Conservation (phyloP, 1,140 invertebrate genomes). For the Drosophila mojavensis region DNA sequence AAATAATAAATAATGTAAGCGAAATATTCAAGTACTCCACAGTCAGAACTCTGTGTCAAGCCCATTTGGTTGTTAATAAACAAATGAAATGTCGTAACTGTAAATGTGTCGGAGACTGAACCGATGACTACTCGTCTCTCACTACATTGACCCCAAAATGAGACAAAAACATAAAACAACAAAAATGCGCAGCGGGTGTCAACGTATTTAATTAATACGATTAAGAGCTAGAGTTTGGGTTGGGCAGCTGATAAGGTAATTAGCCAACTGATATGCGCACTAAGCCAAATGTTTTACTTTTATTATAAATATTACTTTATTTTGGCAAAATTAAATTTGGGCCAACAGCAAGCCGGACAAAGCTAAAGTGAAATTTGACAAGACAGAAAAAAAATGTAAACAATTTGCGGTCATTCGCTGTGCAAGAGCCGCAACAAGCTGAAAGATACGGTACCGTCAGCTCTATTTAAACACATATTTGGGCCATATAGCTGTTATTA, state of each 20-base stretch:
- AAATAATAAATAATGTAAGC: constrained; percentile 31
- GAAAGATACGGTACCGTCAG: constrained; percentile 9
- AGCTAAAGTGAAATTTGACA: constrained; percentile 23
- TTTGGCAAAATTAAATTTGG: constrained; percentile 11
- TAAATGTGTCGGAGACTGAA: constrained; percentile 11
- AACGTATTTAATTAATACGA: constrained; percentile 46
- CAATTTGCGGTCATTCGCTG: constrained; percentile 8
- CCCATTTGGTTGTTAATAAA: constrained; percentile 20
- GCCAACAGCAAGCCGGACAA: neutral
- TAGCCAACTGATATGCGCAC: neutral
- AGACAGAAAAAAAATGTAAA: constrained; percentile 8
- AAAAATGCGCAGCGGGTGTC: constrained; percentile 26
- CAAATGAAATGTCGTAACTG: constrained; percentile 10
- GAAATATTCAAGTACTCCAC: constrained; percentile 17
- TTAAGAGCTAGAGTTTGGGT: neutral
- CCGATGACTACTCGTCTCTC: constrained; percentile 25
- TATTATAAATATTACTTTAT: neutral
- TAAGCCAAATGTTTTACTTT: neutral
- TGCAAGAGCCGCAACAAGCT: constrained; percentile 25
- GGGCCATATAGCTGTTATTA: constrained; percentile 24
- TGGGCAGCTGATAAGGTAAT: constrained; percentile 8
- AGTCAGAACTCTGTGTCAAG: constrained; percentile 4
- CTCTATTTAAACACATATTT: neutral
- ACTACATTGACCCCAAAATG: constrained; percentile 36
- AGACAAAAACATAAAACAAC: neutral